Evolutionary conservation across 2,797 vertebrate species (phyloP), one percentile per base, ranked within the genome.

Genomic region (Xiphorhynchus erythropygius): DNA sequence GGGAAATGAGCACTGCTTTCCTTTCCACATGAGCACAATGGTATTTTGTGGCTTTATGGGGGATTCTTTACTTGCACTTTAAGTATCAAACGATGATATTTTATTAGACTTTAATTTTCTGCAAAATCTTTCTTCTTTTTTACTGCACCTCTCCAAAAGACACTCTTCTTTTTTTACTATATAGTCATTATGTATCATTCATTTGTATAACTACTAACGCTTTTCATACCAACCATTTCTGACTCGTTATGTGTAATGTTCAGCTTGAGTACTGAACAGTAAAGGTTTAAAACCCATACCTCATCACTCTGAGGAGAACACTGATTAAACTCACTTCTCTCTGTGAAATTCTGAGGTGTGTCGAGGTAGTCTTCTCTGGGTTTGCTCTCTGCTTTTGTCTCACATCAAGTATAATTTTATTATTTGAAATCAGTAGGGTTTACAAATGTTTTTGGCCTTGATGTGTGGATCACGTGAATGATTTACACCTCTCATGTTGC

Each of bases 401-500:
- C 16, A 46, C 15, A 12, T 44, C 47, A 74, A 30, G n/a, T 33
- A 25, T 52, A 14, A 3, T 41, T 28, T 53, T 52, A 7, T 83
- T 52, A 32, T 32, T 47, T 17, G 50, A 35, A 25, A 50, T 78
- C 23, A 12, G 28, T 18, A 84, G 23, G 33, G 15, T 63, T 78
- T 41, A n/a, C 14, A 25, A 25, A 59, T 44, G 18, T 1, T 57
- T 86, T 68, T 89, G 32, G 13, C n/a, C 7, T 6, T 32, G 2
- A 1, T 4, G 1, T 37, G 24, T 17, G 12, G 9, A 9, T 56
- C 33, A 12, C 47, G 18, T 33, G 24, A 64, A 23, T 0, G 1
- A 41, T 33, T 67, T 59, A 55, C 79, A 59, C 24, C 42, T 75
- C 17, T 79, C 2, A 1, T 14, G 19, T 42, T 67, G 44, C 30